Evolutionary conservation across 2,888 invertebrate species (phyloP).

Genomic region (Machimus atricapillus): DNA sequence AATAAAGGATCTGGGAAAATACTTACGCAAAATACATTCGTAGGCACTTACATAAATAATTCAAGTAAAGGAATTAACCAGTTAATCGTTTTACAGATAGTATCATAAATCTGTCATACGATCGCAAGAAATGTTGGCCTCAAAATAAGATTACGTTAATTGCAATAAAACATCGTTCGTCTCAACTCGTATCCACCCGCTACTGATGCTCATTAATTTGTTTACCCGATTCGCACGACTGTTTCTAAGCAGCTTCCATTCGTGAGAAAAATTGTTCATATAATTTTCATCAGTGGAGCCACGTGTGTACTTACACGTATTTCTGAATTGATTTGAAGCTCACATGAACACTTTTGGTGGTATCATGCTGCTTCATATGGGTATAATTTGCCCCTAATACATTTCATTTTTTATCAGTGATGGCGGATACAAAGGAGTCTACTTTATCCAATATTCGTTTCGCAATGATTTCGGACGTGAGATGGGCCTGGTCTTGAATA

Average conservation of each 20-base stretch:
- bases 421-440: not conserved
- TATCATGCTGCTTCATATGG: not conserved
- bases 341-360: not conserved
- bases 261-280: not conserved
- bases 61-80: not conserved
- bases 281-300: not conserved
- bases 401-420: not conserved
- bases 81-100: not conserved
- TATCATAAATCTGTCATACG: not conserved
- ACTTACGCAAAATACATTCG: not conserved
- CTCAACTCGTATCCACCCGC: not conserved
- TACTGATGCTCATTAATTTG: not conserved
- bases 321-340: not conserved
- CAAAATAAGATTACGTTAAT: not conserved
- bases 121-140: not conserved
- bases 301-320: not conserved
- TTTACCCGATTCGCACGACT: not conserved
- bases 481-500: not conserved
- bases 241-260: not conserved
- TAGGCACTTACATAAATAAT: not conserved
- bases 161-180: not conserved
- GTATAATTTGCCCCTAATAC: not conserved
- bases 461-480: not conserved
- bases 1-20: too few relatives aligned
- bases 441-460: not conserved